Conservation (phyloP, 2,888 invertebrate genomes). For the Tillus elongatus region DNA sequence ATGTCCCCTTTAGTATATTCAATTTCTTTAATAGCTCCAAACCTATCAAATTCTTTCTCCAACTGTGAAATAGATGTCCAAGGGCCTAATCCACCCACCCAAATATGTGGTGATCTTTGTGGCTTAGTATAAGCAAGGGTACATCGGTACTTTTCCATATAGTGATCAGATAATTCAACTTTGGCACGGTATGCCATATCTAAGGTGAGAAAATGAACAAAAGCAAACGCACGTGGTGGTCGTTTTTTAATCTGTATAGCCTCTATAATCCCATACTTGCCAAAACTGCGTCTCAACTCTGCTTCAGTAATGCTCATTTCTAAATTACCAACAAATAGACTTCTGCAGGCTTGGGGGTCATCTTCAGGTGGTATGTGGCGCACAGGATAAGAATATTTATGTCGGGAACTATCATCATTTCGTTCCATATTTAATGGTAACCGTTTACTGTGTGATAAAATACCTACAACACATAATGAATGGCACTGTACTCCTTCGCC, state of each 20-base stretch:
- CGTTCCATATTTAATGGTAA: constrained; percentile 75
- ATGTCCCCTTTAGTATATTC: constrained; percentile 94
- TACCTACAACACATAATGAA: constrained; percentile 49
- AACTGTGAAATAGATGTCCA: constrained; percentile 92
- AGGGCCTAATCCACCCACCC: constrained; percentile 95
- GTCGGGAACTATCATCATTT: constrained; percentile 85
- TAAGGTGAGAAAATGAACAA: constrained; percentile 89
- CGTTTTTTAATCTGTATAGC: constrained; percentile 98
- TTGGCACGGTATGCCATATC: constrained; percentile 95
- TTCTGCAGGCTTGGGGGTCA: constrained; percentile 90
- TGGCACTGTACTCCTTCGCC: constrained; percentile 39
- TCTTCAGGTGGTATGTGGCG: constrained; percentile 95
- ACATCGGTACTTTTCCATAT: constrained; percentile 96
- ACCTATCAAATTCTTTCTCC: constrained; percentile 93
- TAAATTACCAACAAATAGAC: constrained; percentile 94
- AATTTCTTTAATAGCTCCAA: constrained; percentile 95
- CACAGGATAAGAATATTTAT: constrained; percentile 92
- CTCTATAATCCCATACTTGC: constrained; percentile 91
- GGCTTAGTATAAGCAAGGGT: constrained; percentile 99
- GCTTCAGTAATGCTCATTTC: constrained; percentile 97
- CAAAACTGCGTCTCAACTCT: constrained; percentile 86
- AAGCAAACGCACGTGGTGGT: constrained; percentile 93
- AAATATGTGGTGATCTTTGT: constrained; percentile 92
- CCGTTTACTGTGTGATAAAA: constrained; percentile 69
- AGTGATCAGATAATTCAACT: constrained; percentile 91